Base-by-base conservation (phyloP, 2,113 vertebrate species). In the Psilopogon haemacephalus region DNA sequence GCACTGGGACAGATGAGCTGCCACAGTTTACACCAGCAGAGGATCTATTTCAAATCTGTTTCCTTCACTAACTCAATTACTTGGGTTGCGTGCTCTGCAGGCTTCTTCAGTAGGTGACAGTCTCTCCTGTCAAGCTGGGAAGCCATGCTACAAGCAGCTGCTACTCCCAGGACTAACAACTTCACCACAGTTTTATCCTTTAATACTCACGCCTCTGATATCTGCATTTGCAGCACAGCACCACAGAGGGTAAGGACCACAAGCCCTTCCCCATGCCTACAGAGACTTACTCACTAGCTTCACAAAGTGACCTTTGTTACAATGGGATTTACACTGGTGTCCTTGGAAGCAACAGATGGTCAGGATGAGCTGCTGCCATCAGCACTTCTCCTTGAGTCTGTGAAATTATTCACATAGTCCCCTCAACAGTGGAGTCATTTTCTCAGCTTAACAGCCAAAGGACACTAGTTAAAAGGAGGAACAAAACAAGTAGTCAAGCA, bases 271-370 rank as follows among this genome's bases (percentile, higher is more conserved):
- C 86, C 2, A 2, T 65, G 67, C 83, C 71, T 90, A 37, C 4
- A 7, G 62, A 78, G 54, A 60, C 26, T 78, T 44, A 75, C 12
- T 72, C 35, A 60, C 38, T 37, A 84, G 59, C 54, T 84, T 73
- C 59, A 90, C 63, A 93, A 80, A 93, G 65, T 56, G 28, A 96
- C 86, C 78, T 93, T 68, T 94, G 83, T 91, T 88, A 81, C 54
- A 40, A 40, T 8, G 7, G 69, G 83, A 78, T 89, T 96, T 94
- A 75, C 62, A 74, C 32, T 79, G 64, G 12, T 91, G 82, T 63
- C 83, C 68, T 70, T 73, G 78, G 76, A 92, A 94, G 79, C 64
- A 95, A 68, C 91, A 96, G 94, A 84, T 95, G 89, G 94, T 38
- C 73, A 77, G 70, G 84, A 95, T 59, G 84, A 88, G 60, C 71